A percentile compares a stretch with the other conserved stretches of the same genome.
Conservation (phyloP, 2,888 invertebrate species). For the Agapostemon virescens region DNA sequence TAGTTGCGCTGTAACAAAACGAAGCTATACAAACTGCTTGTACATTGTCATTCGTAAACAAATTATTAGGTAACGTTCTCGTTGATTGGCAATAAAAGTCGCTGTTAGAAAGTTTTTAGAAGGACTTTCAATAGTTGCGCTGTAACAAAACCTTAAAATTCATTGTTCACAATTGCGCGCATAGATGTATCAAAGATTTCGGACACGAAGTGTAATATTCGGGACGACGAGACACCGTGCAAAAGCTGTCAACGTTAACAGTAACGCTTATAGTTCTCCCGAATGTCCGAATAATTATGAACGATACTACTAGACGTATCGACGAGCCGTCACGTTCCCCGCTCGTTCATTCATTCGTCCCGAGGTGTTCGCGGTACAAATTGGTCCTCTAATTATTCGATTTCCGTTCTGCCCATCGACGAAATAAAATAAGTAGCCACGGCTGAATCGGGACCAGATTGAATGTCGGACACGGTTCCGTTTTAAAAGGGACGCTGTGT, state of each 20-base stretch:
- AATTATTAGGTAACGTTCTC: too few relatives aligned
- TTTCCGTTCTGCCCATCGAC: background rate
- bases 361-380: constrained; percentile 12
- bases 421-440: background rate
- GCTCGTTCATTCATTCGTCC: background rate
- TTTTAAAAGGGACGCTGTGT: background rate
- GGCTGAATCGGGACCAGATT: background rate
- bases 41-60: too few relatives aligned
- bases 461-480: background rate
- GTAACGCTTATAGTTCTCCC: background rate
- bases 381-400: constrained; percentile 14
- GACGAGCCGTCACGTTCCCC: constrained; percentile 2
- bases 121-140: too few relatives aligned
- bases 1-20: too few relatives aligned
- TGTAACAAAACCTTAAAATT: too few relatives aligned
- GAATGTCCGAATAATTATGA: constrained; percentile 7
- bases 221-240: background rate
- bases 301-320: constrained; percentile 11
- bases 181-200: background rate
- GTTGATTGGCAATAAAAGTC: too few relatives aligned
- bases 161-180: background rate
- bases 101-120: too few relatives aligned
- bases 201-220: background rate
- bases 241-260: background rate
- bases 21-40: too few relatives aligned